Evolutionary conservation across 2,888 invertebrate genomes (phyloP).

Genomic region (Tetropium fuscum): DNA sequence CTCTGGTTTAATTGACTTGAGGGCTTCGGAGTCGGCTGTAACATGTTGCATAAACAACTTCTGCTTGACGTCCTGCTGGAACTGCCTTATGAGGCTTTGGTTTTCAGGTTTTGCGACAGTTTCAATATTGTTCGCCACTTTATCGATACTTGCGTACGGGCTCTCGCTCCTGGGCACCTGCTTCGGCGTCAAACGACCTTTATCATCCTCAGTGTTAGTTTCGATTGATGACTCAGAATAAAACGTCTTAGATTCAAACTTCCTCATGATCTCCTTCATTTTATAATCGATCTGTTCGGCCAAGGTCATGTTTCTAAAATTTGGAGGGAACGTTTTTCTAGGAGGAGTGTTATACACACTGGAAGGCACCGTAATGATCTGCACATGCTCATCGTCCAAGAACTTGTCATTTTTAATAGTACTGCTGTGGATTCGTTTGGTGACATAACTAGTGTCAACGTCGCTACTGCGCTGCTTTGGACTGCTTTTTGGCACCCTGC

Average conservation of each 20-base stretch:
- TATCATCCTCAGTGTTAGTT: too few relatives aligned
- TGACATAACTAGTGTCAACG: too few relatives aligned
- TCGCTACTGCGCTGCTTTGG: background rate
- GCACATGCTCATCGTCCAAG: slow-evolving; percentile 37
- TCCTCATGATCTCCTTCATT: slow-evolving; percentile 70
- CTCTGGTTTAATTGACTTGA: background rate
- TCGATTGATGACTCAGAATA: slow-evolving; percentile 51
- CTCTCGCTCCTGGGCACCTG: background rate
- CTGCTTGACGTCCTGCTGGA: background rate
- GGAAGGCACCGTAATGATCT: slow-evolving; percentile 49
- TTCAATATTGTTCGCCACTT: background rate
- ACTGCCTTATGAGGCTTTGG: background rate
- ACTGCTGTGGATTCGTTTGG: too few relatives aligned
- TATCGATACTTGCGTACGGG: background rate
- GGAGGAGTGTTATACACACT: slow-evolving; percentile 42
- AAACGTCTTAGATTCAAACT: slow-evolving; percentile 63
- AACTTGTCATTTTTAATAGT: slow-evolving; percentile 1
- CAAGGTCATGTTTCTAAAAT: slow-evolving; percentile 53
- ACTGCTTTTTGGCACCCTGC: slow-evolving; percentile 5
- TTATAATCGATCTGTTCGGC: slow-evolving; percentile 67
- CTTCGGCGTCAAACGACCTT: background rate
- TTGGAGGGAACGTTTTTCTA: slow-evolving; percentile 47
- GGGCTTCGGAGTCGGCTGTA: slow-evolving; percentile 28
- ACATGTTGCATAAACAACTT: slow-evolving; percentile 12
- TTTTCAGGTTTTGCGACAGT: background rate